Percentiles rank a stretch among this genome's conserved stretches.
Conservation (phyloP, 2,113 vertebrate genomes). For the Ceyx cyanopectus region DNA sequence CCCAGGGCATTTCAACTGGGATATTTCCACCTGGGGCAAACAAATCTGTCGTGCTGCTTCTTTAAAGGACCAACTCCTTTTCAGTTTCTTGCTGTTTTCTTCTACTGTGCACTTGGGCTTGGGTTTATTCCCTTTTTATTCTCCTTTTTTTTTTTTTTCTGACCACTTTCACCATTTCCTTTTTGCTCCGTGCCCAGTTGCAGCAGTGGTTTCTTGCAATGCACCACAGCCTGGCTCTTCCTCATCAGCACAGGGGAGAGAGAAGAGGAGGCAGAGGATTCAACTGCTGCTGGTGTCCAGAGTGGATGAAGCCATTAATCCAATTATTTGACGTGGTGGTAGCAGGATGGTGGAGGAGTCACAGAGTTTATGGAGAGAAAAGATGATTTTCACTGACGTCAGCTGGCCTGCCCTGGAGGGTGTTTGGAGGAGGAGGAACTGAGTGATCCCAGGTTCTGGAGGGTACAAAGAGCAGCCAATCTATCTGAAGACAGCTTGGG, state of each 20-base stretch:
- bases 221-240: background rate
- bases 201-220: background rate
- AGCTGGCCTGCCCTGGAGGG: background rate
- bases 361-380: background rate
- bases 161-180: conserved; percentile 34
- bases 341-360: background rate
- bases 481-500: background rate
- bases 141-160: background rate
- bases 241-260: background rate
- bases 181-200: rapidly evolving
- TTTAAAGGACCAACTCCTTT: background rate
- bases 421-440: no score
- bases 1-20: background rate
- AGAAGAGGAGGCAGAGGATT: background rate
- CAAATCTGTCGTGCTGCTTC: rapidly evolving
- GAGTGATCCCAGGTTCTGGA: background rate
- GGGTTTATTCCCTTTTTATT: background rate
- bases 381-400: background rate
- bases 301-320: background rate
- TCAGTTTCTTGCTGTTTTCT: background rate
- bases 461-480: background rate
- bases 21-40: background rate
- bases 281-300: background rate
- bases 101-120: background rate
- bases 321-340: background rate